Evolutionary conservation across 2,888 invertebrate species (phyloP), one percentile per base, ranked within the genome.

Genomic region (Escarpia spicata): DNA sequence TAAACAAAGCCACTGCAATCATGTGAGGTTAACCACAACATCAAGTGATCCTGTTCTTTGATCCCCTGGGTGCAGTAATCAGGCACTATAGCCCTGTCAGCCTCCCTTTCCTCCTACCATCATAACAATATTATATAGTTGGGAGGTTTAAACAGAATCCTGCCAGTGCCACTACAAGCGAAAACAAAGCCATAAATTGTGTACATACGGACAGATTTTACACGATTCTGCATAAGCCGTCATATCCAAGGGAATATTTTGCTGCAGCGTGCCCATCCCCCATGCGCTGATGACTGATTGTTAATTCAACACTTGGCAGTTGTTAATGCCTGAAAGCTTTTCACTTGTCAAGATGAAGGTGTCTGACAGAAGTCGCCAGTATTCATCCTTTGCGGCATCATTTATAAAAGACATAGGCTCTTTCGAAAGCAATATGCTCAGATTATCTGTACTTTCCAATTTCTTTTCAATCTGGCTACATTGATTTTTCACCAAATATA

Each of bases 151-250:
- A 75, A 75, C 75, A 15, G 3, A 75, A 75, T 75, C n/a, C 26
- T 26, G 75, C 75, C 75, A 75, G 75, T 3, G 19, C n/a, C 19
- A 19, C 60, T 2, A 26, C 19, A 26, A 75, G 75, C 26, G 75
- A 75, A 75, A 75, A 75, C 75, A 75, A 75, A 75, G 75, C 75
- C 75, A 75, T 75, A 26, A 75, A 75, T 75, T 26, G 75, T 75
- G 4, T 26, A 75, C 75, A 75, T 26, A 75, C 19, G 19, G 75
- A 75, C 19, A 75, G 75, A n/a, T 75, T 75, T 19, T 19, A 26
- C n/a, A 26, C 6, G 75, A 75, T 75, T 75, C 75, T 6, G 3
- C 6, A n/a, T 75, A 26, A 75, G 75, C 75, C 26, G 26, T 75
- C 26, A 75, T 75, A 75, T 75, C 26, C 75, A 75, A 26, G 75